These are phyloP conservation scores for Hermaeophaga mercurialis DNA, from an alignment of 2,888 invertebrate genomes.

Conservation along the genomic window DNA sequence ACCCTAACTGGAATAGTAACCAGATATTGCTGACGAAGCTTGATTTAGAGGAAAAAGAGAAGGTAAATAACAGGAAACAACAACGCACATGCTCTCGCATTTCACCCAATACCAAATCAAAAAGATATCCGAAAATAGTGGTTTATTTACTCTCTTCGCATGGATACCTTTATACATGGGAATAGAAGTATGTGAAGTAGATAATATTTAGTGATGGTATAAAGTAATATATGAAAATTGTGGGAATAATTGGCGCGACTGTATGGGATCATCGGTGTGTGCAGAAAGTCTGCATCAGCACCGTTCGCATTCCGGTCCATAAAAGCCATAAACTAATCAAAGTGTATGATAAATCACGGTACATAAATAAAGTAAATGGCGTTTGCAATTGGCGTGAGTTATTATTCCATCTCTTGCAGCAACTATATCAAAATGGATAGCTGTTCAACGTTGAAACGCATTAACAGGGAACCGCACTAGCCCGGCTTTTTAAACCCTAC, in stretches of 20 bases:
- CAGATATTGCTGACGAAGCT: too few species aligned
- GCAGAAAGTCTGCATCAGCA: conserved; percentile 54
- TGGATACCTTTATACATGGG: too few species aligned
- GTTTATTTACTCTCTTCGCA: too few species aligned
- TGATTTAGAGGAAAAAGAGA: too few species aligned
- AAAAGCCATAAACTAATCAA: conserved; percentile 61
- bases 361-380: conserved; percentile 61
- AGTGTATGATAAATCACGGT: conserved; percentile 60
- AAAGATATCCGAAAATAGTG: too few species aligned
- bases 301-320: conserved; percentile 57
- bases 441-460: conserved; percentile 45
- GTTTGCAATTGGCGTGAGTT: conserved; percentile 60
- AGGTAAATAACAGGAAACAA: too few species aligned
- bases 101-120: too few species aligned
- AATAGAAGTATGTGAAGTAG: too few species aligned
- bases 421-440: conserved; percentile 58
- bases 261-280: conserved; percentile 49
- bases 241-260: conserved; percentile 13
- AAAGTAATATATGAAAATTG: too few species aligned
- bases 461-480: conserved; percentile 49
- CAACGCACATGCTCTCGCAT: too few species aligned
- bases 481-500: conserved; percentile 49
- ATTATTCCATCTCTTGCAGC: conserved; percentile 59
- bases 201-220: too few species aligned
- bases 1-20: too few species aligned